Conservation (phyloP, 2,797 vertebrate genomes). For the Rhyacichthys aspro region DNA sequence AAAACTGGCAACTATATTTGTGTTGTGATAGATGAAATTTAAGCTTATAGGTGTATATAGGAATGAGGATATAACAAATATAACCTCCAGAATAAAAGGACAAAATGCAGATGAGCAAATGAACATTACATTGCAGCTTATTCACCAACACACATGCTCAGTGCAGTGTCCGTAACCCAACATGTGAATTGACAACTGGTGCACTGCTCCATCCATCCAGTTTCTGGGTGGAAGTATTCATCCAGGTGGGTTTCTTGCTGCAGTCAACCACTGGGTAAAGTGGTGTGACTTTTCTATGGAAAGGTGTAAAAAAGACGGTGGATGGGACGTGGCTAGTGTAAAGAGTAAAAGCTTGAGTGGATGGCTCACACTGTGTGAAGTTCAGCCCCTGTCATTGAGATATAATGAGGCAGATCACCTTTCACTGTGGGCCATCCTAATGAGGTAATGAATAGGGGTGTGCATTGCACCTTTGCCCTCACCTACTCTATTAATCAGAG, state of each 20-base stretch:
- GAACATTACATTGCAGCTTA: slow-evolving; percentile 23
- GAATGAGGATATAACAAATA: too few relatives aligned
- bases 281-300: slow-evolving; percentile 49
- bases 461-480: slow-evolving; percentile 73
- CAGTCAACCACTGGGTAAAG: slow-evolving; percentile 44
- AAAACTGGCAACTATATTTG: too few relatives aligned
- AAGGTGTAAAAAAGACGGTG: slow-evolving; percentile 47
- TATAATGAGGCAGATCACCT: slow-evolving; percentile 83
- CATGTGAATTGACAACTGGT: slow-evolving; percentile 41
- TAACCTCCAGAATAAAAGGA: too few relatives aligned
- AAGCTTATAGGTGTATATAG: too few relatives aligned
- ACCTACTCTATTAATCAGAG: slow-evolving; percentile 84
- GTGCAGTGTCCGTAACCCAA: neutral
- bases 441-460: slow-evolving; percentile 80
- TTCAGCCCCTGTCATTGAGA: slow-evolving; percentile 69
- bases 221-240: slow-evolving; percentile 6
- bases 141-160: slow-evolving; percentile 2
- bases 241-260: slow-evolving; percentile 26
- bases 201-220: too few relatives aligned
- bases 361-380: slow-evolving; percentile 48
- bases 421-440: slow-evolving; percentile 77
- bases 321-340: slow-evolving; percentile 26
- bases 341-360: slow-evolving; percentile 47
- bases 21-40: too few relatives aligned
- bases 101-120: too few relatives aligned